A percentile compares a stretch with the other conserved stretches of the same genome.
Conservation (phyloP, 2,113 vertebrate genomes). For the Aix galericulata region DNA sequence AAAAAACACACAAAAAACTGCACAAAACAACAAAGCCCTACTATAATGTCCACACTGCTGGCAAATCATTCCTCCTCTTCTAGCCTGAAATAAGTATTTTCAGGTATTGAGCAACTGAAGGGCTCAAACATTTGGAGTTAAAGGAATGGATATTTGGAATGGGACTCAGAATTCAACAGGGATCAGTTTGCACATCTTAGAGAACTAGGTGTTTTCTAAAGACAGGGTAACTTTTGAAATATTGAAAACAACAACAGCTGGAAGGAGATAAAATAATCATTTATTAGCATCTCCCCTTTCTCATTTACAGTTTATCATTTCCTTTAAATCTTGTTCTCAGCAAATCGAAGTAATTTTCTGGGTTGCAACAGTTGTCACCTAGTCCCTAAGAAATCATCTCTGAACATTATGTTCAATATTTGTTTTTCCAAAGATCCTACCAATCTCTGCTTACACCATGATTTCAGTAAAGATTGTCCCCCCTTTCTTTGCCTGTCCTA, state of each 20-base stretch:
- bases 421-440: not conserved
- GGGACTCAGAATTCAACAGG: not conserved
- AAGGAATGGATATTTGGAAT: not conserved
- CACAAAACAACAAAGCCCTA: not conserved
- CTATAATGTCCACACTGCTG: not conserved
- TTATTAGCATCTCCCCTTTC: not conserved
- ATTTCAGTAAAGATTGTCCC: not conserved
- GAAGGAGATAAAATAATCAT: not conserved
- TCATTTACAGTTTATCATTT: not conserved
- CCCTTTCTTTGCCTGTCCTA: not conserved
- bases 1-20: not conserved
- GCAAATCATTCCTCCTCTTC: not conserved
- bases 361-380: not conserved
- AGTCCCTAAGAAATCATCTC: not conserved
- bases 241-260: not conserved
- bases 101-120: not conserved
- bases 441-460: not conserved
- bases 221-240: not conserved
- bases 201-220: not conserved
- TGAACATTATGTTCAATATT: not conserved
- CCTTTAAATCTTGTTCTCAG: not conserved
- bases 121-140: not conserved
- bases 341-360: not conserved
- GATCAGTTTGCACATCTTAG: not conserved
- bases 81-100: not conserved